Evolutionary conservation across 2,888 invertebrate genomes (phyloP).

Genomic region (Leucophenga maculata): DNA sequence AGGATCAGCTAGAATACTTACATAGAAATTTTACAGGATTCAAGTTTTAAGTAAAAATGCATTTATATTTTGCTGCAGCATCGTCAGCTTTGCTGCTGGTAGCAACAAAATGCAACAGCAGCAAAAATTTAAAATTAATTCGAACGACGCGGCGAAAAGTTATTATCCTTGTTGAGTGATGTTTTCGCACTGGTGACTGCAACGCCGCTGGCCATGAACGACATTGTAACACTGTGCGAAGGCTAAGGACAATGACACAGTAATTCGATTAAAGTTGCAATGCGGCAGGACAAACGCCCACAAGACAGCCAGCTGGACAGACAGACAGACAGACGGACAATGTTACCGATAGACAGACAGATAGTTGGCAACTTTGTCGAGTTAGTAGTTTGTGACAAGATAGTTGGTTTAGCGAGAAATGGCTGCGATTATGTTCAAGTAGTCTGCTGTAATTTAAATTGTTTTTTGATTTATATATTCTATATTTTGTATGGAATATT

Average conservation of each 20-base stretch:
- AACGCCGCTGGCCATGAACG: background rate
- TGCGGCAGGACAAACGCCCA: background rate
- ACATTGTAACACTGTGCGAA: conserved; percentile 6
- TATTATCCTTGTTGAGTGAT: background rate
- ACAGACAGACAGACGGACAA: no score
- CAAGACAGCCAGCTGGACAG: background rate
- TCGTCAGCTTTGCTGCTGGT: background rate
- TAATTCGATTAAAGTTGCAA: conserved; percentile 5
- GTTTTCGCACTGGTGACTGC: no score
- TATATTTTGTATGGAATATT: no score
- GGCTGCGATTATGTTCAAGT: no score
- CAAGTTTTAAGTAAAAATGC: background rate
- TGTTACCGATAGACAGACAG: no score
- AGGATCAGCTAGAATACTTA: no score
- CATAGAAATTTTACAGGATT: conserved; percentile 8
- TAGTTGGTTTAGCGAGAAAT: no score
- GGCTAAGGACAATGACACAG: conserved; percentile 2
- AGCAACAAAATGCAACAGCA: background rate
- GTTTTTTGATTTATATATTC: no score
- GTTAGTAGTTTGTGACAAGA: no score
- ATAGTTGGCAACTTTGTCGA: no score
- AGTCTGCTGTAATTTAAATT: no score
- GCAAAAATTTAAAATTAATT: conserved; percentile 13
- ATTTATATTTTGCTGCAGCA: background rate
- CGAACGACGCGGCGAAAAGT: background rate